These are phyloP conservation scores for Sinhomidia bicolor DNA, from an alignment of 2,888 invertebrate genomes.

Conservation along the genomic window DNA sequence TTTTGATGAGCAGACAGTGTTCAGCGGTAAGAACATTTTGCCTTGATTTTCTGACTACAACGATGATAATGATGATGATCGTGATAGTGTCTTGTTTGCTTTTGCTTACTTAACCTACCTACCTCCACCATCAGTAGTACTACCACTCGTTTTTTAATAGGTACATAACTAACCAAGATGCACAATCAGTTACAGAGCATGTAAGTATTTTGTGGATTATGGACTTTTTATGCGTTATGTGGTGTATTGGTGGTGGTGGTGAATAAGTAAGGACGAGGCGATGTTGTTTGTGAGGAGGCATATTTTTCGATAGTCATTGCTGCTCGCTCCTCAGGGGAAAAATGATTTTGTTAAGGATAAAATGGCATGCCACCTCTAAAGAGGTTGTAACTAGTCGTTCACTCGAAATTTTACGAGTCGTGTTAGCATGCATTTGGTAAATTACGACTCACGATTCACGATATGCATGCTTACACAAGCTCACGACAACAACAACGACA, in stretches of 20 bases:
- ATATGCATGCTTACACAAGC: constrained; percentile 67
- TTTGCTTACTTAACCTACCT: constrained; percentile 28
- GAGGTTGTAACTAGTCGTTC: constrained; percentile 69
- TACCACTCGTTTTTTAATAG: not conserved
- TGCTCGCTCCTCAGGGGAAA: constrained; percentile 59
- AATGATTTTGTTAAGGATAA: constrained; percentile 67
- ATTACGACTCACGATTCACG: constrained; percentile 65
- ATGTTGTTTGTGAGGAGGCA: not conserved
- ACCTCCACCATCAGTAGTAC: not conserved
- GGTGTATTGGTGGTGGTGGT: not conserved
- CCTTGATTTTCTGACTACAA: not conserved
- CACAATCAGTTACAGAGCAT: constrained; percentile 13
- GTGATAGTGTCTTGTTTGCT: not conserved
- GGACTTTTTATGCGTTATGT: constrained; percentile 9
- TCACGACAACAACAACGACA: constrained; percentile 54
- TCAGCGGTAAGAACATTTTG: not conserved
- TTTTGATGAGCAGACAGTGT: not conserved
- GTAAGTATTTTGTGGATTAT: constrained; percentile 39
- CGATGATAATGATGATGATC: not conserved
- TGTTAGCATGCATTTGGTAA: constrained; percentile 49
- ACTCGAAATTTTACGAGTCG: constrained; percentile 64
- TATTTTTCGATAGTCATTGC: constrained; percentile 35
- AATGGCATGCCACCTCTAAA: constrained; percentile 64
- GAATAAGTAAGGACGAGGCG: not conserved
- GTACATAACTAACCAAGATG: constrained; percentile 21